These are phyloP conservation scores for Melanotaenia pygmaea DNA, from an alignment of 2,797 vertebrate species.

Conservation along the genomic window DNA sequence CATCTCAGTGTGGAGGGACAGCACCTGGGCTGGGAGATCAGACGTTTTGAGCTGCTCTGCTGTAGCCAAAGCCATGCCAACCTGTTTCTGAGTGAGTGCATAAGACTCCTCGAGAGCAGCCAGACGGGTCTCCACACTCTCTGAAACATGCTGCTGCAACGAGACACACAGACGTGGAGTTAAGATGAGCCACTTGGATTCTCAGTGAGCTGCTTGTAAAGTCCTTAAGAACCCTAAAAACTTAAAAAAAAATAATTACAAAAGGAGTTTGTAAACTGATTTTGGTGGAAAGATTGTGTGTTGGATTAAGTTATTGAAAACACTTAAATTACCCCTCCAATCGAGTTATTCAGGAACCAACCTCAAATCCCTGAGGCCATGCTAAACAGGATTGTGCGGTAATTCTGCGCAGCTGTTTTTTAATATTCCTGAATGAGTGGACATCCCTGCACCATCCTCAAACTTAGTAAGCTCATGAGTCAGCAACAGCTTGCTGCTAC, in stretches of 20 bases:
- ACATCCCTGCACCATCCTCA: background rate
- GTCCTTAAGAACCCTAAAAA: background rate
- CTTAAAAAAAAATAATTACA: background rate
- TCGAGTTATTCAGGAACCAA: background rate
- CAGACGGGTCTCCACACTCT: constrained; percentile 67
- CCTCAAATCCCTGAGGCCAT: background rate
- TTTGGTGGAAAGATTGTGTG: background rate
- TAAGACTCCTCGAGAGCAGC: constrained; percentile 69
- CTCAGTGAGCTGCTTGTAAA: background rate
- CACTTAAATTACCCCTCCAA: background rate
- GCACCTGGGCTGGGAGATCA: constrained; percentile 73
- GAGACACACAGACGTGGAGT: constrained; percentile 17
- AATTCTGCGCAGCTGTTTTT: background rate
- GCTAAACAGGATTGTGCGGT: constrained; percentile 1
- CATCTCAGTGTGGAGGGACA: constrained; percentile 73
- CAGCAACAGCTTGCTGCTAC: background rate
- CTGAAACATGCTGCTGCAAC: constrained; percentile 57
- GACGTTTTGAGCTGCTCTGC: constrained; percentile 72
- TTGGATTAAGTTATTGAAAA: background rate
- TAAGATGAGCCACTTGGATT: background rate
- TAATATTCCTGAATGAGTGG: background rate
- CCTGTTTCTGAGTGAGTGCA: constrained; percentile 68
- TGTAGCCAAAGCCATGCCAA: constrained; percentile 67
- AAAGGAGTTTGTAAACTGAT: background rate
- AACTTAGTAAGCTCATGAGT: constrained; percentile 7